phyloP scores from a whole-genome alignment of 2,797 vertebrate species.

The Okamejei kenojei region DNA sequence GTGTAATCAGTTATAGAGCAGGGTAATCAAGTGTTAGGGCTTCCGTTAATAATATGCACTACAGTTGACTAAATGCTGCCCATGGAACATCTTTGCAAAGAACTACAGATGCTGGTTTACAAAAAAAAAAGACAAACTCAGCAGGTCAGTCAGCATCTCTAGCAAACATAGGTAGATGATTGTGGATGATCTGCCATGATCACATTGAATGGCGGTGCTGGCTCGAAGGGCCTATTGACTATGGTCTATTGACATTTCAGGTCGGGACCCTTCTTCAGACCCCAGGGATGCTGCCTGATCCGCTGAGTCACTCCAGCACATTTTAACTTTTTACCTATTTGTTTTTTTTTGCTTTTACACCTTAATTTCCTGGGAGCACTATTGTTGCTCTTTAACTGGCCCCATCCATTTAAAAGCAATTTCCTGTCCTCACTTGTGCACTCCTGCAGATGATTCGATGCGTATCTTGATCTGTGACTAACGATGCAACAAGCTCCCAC shows the following conservation, averaged over 20 bases:
- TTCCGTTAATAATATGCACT: neutral
- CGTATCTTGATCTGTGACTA: conserved; percentile 4
- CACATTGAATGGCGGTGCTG: too few species aligned
- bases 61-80: neutral
- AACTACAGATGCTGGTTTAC: too few species aligned
- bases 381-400: neutral
- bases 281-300: too few species aligned
- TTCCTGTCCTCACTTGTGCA: neutral
- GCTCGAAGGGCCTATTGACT: too few species aligned
- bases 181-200: too few species aligned
- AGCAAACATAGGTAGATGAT: too few species aligned
- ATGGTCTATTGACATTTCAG: too few species aligned
- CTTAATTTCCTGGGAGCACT: neutral
- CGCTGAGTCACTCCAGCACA: too few species aligned
- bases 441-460: neutral
- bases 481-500: neutral
- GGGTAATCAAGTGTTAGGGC: neutral
- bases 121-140: too few species aligned
- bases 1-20: neutral
- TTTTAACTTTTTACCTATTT: too few species aligned
- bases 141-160: too few species aligned
- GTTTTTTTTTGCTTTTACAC: neutral
- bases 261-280: too few species aligned
- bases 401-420: neutral
- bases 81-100: neutral